Base-by-base conservation (phyloP, 2,888 invertebrate species). In the Drosophila quinaria region DNA sequence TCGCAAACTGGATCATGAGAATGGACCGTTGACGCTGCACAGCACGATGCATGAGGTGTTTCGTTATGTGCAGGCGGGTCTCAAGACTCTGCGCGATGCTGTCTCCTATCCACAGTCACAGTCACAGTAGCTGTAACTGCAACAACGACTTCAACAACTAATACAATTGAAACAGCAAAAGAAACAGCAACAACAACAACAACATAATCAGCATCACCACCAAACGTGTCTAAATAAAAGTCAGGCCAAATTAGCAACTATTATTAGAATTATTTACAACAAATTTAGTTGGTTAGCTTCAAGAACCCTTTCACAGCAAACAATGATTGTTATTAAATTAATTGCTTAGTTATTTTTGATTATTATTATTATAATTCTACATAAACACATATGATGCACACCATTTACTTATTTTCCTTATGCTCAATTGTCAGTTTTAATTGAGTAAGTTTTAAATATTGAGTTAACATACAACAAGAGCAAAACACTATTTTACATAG, bases 11-110 rank as follows among this genome's bases (percentile, higher is more conserved):
- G 98, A 98, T 92, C 95, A 96, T 81, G 95, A 95, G 85, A 96
- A 96, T 93, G 97, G 97, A 47, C 97, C 97, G 1, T 94, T 98
- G 71, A 97, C 97, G 13, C 93, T 98, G 87, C 97, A 97, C 93
- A 98, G 97, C 85, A 96, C 97, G 84, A 95, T 98, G 92, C 95
- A 95, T 55, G 97, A 98, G 90, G 95, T 98, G 73, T 98, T 98
- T 79, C 95, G 96, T 90, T 97, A 97, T 93, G 97, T 97, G 42
- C 93, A 93, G 77, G 92, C 92, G 56, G 93, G 93, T 59, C 89
- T 93, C 11, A 91, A 92, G 81, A 91, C 91, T 78, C 89, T 93
- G 46, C 92, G 93, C 81, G 90, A 91, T 74, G 84, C 81, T 73
- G 89, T 90, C 78, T 86, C 81, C 41, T 77, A 89, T 78, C 86